These are phyloP conservation scores for Drosophila prosaltans DNA, from an alignment of 1,140 invertebrate species.

Conservation along the genomic window DNA sequence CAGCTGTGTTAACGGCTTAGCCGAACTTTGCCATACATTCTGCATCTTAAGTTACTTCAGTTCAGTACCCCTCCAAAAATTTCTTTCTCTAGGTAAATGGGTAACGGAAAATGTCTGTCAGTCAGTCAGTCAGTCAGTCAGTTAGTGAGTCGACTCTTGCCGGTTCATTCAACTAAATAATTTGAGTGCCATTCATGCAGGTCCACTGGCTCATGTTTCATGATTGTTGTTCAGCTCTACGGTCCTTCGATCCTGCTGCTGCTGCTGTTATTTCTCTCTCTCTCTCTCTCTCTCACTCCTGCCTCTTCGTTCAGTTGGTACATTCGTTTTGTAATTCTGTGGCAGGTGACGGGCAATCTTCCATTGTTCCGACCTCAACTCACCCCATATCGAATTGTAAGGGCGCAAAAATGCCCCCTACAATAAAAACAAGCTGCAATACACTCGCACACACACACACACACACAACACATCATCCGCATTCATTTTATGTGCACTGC, in stretches of 20 bases:
- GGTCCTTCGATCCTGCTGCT: constrained; percentile 15
- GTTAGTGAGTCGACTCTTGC: constrained; percentile 71
- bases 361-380: constrained; percentile 73
- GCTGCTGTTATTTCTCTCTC: constrained; percentile 18
- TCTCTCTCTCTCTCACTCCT: neutral
- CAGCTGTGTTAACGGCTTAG: constrained; percentile 50
- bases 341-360: constrained; percentile 83
- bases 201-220: constrained; percentile 80
- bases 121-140: constrained; percentile 42
- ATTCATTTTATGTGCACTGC: constrained; percentile 77
- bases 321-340: constrained; percentile 79
- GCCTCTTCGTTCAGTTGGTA: constrained; percentile 41
- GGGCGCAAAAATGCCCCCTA: constrained; percentile 79
- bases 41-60: constrained; percentile 45
- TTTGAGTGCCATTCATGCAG: constrained; percentile 82
- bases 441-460: constrained; percentile 33
- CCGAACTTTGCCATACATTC: constrained; percentile 17
- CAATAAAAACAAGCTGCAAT: constrained; percentile 72
- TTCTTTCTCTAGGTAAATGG: constrained; percentile 1
- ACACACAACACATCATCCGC: constrained; percentile 29
- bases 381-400: constrained; percentile 82
- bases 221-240: constrained; percentile 38
- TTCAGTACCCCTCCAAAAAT: constrained; percentile 44
- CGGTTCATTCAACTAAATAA: constrained; percentile 82
- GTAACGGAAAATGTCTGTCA: constrained; percentile 75